Evolutionary conservation across 2,888 invertebrate species (phyloP).

Genomic region (Seladonia tumulorum): DNA sequence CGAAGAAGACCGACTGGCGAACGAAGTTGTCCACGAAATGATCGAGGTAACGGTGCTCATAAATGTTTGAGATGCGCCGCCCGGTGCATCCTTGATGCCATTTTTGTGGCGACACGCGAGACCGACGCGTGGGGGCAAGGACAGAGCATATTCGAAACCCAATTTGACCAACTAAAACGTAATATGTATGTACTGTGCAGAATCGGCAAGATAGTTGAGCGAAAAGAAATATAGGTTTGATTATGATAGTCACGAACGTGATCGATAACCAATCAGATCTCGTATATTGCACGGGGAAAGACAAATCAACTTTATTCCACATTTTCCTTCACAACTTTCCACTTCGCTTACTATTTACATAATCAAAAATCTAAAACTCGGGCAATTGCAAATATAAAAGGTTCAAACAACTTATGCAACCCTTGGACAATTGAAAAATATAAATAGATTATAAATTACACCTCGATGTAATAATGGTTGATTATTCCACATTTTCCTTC

Average conservation of each 20-base stretch:
- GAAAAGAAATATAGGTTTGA: background rate
- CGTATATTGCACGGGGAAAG: background rate
- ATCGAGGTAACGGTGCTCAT: background rate
- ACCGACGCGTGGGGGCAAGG: background rate
- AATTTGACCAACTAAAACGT: background rate
- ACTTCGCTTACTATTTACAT: background rate
- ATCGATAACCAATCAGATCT: background rate
- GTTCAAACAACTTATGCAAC: too few relatives aligned
- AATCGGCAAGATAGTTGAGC: background rate
- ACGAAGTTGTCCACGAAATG: background rate
- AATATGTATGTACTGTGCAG: background rate
- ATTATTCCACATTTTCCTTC: background rate
- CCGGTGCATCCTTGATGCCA: background rate
- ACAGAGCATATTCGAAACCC: background rate
- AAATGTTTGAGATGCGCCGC: background rate
- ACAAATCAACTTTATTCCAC: background rate
- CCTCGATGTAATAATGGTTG: too few relatives aligned
- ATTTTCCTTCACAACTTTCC: background rate
- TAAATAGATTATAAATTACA: too few relatives aligned
- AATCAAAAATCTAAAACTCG: background rate
- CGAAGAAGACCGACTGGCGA: background rate
- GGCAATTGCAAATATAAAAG: background rate
- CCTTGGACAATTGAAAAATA: too few relatives aligned
- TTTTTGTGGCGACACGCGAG: background rate
- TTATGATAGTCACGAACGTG: background rate